Base-by-base conservation (phyloP, 2,797 vertebrate species). In the Trachurus trachurus region DNA sequence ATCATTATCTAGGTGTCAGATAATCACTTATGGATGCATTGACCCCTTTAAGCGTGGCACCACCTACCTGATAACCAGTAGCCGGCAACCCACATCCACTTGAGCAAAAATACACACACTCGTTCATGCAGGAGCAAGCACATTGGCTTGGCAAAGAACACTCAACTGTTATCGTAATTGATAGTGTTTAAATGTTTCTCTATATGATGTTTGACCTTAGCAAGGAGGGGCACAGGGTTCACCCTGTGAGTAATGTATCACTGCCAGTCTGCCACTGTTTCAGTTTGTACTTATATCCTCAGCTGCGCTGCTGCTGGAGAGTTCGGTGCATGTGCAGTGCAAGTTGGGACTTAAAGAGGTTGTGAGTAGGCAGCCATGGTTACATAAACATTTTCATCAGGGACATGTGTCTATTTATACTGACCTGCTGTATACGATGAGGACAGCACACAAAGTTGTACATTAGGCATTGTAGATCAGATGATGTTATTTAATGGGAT, bases 341-440 rank as follows among this genome's bases (percentile, higher is more conserved):
- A 50, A 39, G 34, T 49, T 57, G n/a, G 61, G 44, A 74, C 37
- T 13, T 58, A 54, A 56, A 61, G 11, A 67, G 45, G 59, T 8
- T 67, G 34, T 49, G 80, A 66, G 75, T 66, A 62, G 72, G 69
- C 34, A 19, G 53, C 49, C 49, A 40, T 54, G 13, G 50, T 83
- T 79, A 80, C 3, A 67, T 72, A 75, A 87, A 78, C 57, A 49
- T 71, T 22, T 73, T 68, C 26, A 70, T 11, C 29, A 65, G 22
- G 45, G 34, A 65, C n/a, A 31, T 49, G 0, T 54, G 44, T 44
- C 22, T 44, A 8, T 66, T 59, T 56, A 34, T 78, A 44, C 61
- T 22, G 37, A 31, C 13, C 45, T 7, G 21, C 39, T 44, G 39
- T 58, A 12, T 40, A 34, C 70, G 31, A 76, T 57, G 16, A 70